Percentiles rank a stretch among this genome's conserved stretches.
Evolutionary conservation across 2,888 invertebrate genomes (phyloP).

Genomic region (Ormyrus labotus): DNA sequence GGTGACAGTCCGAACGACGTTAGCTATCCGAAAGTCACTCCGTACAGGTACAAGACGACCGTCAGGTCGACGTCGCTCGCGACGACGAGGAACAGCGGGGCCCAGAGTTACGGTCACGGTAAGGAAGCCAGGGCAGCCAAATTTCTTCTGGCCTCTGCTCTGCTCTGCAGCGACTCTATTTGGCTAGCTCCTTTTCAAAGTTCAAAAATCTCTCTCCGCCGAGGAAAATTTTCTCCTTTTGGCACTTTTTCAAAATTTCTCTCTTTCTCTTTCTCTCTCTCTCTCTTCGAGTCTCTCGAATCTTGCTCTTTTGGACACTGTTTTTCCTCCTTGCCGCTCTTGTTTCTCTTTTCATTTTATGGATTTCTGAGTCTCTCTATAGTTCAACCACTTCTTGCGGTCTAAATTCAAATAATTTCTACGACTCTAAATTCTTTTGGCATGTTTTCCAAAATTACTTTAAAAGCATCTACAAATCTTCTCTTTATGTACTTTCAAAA

Average conservation of each 20-base stretch:
- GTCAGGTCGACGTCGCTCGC: slow-evolving; percentile 63
- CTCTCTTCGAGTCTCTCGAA: too few relatives aligned
- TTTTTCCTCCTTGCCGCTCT: too few relatives aligned
- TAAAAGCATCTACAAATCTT: not conserved
- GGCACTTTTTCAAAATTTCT: too few relatives aligned
- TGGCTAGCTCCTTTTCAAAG: too few relatives aligned
- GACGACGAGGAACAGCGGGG: slow-evolving; percentile 67
- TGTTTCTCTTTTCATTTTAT: not conserved
- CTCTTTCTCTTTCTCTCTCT: too few relatives aligned
- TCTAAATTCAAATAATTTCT: not conserved
- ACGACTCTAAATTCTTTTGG: slow-evolving; percentile 15
- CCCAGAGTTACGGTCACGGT: slow-evolving; percentile 71
- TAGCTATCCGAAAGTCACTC: slow-evolving; percentile 69
- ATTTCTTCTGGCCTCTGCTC: not conserved
- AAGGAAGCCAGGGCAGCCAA: slow-evolving; percentile 62
- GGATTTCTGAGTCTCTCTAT: not conserved
- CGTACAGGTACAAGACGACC: slow-evolving; percentile 70
- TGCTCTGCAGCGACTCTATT: too few relatives aligned
- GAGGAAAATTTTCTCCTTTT: too few relatives aligned
- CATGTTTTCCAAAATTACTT: slow-evolving; percentile 15
- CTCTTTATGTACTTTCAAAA: not conserved
- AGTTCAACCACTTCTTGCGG: not conserved
- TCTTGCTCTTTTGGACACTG: too few relatives aligned
- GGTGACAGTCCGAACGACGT: slow-evolving; percentile 67
- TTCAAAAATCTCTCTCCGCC: too few relatives aligned